A percentile compares a stretch with the other conserved stretches of the same genome.
phyloP scores from a whole-genome alignment of 2,797 vertebrate species.

The Graptemys geographica region DNA sequence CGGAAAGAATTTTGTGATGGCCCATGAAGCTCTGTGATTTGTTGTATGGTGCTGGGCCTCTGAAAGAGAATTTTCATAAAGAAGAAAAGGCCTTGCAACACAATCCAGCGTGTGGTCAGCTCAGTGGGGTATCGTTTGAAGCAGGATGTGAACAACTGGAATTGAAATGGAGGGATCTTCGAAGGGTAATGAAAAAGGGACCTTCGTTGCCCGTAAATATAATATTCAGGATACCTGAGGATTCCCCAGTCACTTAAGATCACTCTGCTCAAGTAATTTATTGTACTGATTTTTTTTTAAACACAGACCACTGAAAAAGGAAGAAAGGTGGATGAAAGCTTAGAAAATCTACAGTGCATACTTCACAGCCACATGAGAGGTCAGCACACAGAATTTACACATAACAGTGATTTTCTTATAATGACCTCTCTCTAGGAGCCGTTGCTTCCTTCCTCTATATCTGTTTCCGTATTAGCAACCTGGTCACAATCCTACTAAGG shows the following conservation, averaged over 20 bases:
- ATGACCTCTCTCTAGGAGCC: not conserved
- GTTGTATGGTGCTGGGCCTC: conserved; percentile 67
- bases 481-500: not conserved
- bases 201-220: conserved; percentile 68
- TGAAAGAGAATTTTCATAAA: conserved; percentile 78
- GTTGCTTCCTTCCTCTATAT: not conserved
- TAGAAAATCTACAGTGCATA: conserved; percentile 16
- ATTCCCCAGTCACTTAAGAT: conserved; percentile 54
- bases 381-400: conserved; percentile 30
- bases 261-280: conserved; percentile 41
- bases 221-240: conserved; percentile 64
- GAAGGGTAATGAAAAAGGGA: conserved; percentile 74
- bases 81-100: conserved; percentile 75
- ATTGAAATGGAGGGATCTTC: conserved; percentile 74
- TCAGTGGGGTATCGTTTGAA: conserved; percentile 75
- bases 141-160: conserved; percentile 79
- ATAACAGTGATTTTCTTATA: conserved; percentile 29
- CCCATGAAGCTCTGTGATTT: conserved; percentile 72
- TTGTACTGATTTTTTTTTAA: conserved; percentile 21
- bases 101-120: conserved; percentile 76
- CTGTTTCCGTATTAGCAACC: conserved; percentile 1
- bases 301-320: not conserved
- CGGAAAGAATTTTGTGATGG: conserved; percentile 72
- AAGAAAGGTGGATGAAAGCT: conserved; percentile 28
- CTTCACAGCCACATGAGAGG: not conserved